These are phyloP conservation scores for Drosophila arawakana DNA, from an alignment of 1,140 invertebrate species.

Conservation along the genomic window DNA sequence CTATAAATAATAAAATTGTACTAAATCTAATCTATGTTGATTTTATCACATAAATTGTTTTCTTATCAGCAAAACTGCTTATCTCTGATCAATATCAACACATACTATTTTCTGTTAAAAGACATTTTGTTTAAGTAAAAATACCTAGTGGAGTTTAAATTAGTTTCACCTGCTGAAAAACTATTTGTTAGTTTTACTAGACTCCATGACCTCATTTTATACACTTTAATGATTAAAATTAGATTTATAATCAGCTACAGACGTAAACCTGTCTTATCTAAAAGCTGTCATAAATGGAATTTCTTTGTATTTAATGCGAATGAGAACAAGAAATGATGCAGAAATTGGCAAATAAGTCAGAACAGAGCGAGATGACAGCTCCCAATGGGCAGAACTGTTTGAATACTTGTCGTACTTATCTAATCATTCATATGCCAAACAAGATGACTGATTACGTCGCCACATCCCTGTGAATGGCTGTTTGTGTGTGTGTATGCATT, in stretches of 20 bases:
- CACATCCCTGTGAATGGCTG: constrained; percentile 46
- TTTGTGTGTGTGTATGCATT: background rate
- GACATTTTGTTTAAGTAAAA: too few relatives aligned
- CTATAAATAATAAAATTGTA: too few relatives aligned
- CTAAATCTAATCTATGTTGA: too few relatives aligned
- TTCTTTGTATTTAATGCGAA: constrained; percentile 32
- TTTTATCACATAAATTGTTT: too few relatives aligned
- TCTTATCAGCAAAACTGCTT: too few relatives aligned
- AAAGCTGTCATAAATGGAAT: constrained; percentile 61
- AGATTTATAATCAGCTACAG: constrained; percentile 1
- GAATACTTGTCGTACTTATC: constrained; percentile 49
- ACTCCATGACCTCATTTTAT: background rate
- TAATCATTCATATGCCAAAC: constrained; percentile 78
- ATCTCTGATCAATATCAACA: too few relatives aligned
- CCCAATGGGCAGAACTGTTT: constrained; percentile 26
- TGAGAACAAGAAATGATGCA: constrained; percentile 60
- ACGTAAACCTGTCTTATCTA: constrained; percentile 51
- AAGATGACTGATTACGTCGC: constrained; percentile 77
- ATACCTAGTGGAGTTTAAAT: too few relatives aligned
- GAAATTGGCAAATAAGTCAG: constrained; percentile 46
- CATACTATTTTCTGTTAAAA: too few relatives aligned
- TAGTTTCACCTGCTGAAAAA: too few relatives aligned
- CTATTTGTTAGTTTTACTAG: too few relatives aligned
- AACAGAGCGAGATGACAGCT: constrained; percentile 20
- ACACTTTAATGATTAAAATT: constrained; percentile 2